phyloP scores from a whole-genome alignment of 2,797 vertebrate species.

The Adelosebastes latens region DNA sequence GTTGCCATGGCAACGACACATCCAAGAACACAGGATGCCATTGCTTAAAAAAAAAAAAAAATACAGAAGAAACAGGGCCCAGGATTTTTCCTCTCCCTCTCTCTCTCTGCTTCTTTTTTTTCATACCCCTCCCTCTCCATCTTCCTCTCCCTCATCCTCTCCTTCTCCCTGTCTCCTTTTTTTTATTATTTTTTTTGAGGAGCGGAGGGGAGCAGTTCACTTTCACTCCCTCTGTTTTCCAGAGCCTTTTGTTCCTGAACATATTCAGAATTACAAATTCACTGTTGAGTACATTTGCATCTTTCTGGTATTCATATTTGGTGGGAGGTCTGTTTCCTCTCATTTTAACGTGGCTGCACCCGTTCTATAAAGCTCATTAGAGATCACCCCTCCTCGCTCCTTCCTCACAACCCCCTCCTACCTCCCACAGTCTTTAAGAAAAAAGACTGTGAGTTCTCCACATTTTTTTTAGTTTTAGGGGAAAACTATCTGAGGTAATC shows the following conservation, averaged over 20 bases:
- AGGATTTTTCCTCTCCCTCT: slow-evolving; percentile 57
- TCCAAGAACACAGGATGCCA: slow-evolving; percentile 99
- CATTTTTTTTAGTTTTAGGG: slow-evolving; percentile 16
- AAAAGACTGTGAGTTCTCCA: slow-evolving; percentile 32
- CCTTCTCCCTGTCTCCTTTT: slow-evolving; percentile 24
- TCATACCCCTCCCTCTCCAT: neutral
- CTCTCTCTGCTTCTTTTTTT: slow-evolving; percentile 10
- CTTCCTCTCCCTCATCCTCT: slow-evolving; percentile 12
- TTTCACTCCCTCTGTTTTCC: slow-evolving; percentile 69
- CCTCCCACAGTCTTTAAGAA: slow-evolving; percentile 40
- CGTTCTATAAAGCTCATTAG: slow-evolving; percentile 67
- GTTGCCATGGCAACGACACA: slow-evolving; percentile 99
- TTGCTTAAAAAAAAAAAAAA: slow-evolving; percentile 80
- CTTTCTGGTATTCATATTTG: slow-evolving; percentile 74
- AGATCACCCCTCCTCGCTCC: slow-evolving; percentile 41
- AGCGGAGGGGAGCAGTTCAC: slow-evolving; percentile 70
- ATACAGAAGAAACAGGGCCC: slow-evolving; percentile 64
- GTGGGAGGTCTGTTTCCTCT: slow-evolving; percentile 70
- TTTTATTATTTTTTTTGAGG: slow-evolving; percentile 22
- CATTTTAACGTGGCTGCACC: slow-evolving; percentile 42
- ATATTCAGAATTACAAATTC: slow-evolving; percentile 79
- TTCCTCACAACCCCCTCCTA: neutral
- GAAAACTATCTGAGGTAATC: slow-evolving; percentile 16
- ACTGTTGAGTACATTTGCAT: slow-evolving; percentile 74
- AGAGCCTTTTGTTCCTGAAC: slow-evolving; percentile 72